Evolutionary conservation across 2,888 invertebrate species (phyloP).

Genomic region (Tyria jacobaeae): DNA sequence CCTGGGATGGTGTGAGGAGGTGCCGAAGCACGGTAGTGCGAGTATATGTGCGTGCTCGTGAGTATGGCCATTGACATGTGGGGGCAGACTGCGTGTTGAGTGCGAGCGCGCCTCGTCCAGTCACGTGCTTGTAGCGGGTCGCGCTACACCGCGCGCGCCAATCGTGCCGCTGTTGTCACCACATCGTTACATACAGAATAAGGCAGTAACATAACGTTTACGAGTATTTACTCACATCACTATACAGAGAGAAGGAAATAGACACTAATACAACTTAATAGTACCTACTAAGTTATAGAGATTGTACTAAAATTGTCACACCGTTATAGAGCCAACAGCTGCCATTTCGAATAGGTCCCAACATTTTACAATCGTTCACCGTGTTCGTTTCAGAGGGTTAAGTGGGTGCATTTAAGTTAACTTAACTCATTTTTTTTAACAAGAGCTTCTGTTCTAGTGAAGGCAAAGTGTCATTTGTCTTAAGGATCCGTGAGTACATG

Average conservation of each 20-base stretch:
- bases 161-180: conserved; percentile 29
- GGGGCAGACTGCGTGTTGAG: too few species aligned
- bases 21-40: not conserved
- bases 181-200: conserved; percentile 16
- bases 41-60: not conserved
- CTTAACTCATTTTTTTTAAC: not conserved
- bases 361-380: not conserved
- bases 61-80: not conserved
- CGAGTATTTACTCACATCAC: conserved; percentile 10
- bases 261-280: conserved; percentile 32
- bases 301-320: conserved; percentile 35
- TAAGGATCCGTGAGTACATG: not conserved
- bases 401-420: not conserved
- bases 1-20: not conserved
- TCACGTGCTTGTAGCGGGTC: conserved; percentile 14
- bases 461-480: not conserved
- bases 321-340: conserved; percentile 28
- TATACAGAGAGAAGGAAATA: conserved; percentile 30
- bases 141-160: conserved; percentile 16
- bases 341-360: conserved; percentile 27
- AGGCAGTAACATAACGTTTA: conserved; percentile 25
- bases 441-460: not conserved
- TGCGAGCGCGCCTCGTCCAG: conserved; percentile 18
- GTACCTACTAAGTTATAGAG: conserved; percentile 22
- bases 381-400: not conserved